Percentiles rank a stretch among this genome's conserved stretches.
These are phyloP conservation scores for Hesperia comma DNA, from an alignment of 2,888 invertebrate species.

Conservation along the genomic window DNA sequence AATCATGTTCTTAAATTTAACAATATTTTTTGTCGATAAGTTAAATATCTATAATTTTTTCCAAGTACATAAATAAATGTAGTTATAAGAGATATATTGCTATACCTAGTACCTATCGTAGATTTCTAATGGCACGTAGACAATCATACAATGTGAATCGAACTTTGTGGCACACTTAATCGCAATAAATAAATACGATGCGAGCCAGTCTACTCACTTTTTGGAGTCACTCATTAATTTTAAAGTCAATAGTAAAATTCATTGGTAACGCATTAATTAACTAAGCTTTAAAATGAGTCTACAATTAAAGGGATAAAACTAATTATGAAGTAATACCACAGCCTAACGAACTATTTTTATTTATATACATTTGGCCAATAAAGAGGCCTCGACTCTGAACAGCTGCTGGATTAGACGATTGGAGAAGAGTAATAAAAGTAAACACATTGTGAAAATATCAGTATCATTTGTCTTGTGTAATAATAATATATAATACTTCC, in stretches of 20 bases:
- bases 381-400: background rate
- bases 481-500: background rate
- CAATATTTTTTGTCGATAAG: background rate
- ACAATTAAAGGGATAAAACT: conserved; percentile 55
- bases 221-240: conserved; percentile 31
- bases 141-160: background rate
- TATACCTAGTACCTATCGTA: conserved; percentile 14
- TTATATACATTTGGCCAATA: background rate
- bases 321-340: conserved; percentile 38
- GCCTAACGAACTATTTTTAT: background rate
- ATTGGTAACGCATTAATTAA: conserved; percentile 80
- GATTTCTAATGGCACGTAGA: conserved; percentile 15
- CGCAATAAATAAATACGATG: conserved; percentile 26
- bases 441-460: no score
- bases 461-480: no score
- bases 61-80: background rate
- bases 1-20: background rate
- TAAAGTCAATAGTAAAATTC: conserved; percentile 62
- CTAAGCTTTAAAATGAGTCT: conserved; percentile 72
- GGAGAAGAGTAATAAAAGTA: no score
- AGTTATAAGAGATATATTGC: background rate
- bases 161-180: conserved; percentile 7
- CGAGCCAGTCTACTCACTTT: conserved; percentile 7
- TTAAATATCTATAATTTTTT: background rate
- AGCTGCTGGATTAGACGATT: no score